Evolutionary conservation across 2,113 vertebrate species (phyloP).

Genomic region (Neogale vison): DNA sequence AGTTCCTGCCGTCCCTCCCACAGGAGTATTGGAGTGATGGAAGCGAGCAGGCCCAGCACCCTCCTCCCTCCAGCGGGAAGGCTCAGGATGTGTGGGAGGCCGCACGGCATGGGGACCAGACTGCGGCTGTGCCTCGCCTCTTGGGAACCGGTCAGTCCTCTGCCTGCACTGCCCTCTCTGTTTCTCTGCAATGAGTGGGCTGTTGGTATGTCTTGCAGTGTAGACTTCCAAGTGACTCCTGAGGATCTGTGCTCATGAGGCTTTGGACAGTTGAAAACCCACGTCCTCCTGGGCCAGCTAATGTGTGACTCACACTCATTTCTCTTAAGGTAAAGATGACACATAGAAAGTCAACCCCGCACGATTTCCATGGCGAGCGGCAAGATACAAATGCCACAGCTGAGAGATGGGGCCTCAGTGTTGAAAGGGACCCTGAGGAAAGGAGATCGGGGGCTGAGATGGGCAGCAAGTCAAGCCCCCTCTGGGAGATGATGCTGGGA

Average conservation of each 20-base stretch:
- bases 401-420: not conserved
- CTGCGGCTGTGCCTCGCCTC: not conserved
- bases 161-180: not conserved
- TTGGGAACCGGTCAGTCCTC: not conserved
- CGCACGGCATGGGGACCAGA: not conserved
- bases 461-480: accelerated
- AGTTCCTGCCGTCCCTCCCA: not conserved
- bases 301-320: not conserved
- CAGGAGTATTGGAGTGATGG: not conserved
- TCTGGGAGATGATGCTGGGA: not conserved
- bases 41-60: not conserved
- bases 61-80: not conserved
- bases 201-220: not conserved
- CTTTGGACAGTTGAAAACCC: not conserved
- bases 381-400: not conserved
- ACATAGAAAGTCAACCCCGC: not conserved
- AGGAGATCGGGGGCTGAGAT: not conserved
- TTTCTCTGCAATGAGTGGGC: not conserved
- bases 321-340: not conserved
- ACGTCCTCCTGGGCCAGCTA: not conserved
- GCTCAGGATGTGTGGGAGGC: not conserved
- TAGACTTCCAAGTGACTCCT: not conserved
- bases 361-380: not conserved
- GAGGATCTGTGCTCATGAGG: not conserved
- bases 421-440: not conserved